Base-by-base conservation (phyloP, 1,140 invertebrate species). In the Eupristina koningsbergeri region DNA sequence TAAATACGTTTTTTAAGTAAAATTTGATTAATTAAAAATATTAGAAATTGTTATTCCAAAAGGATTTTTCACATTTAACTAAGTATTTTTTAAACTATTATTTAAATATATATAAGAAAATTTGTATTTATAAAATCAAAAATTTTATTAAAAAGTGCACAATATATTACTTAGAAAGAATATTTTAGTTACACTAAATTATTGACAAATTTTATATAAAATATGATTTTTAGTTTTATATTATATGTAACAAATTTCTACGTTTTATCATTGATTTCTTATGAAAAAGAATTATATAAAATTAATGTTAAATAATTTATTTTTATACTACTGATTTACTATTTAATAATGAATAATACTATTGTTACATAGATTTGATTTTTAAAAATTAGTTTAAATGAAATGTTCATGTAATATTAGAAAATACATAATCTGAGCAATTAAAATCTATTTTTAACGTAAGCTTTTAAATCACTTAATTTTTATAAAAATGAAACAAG, bases 351-450 rank as follows among this genome's bases (percentile, higher is more conserved):
- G 26, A 22, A 15, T 17, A 31, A 29, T 26, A 47, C 26, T 69
- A 26, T 22, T 50, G 26, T 45, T 78, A 29, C 39, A 78, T n/a
- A 26, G n/a, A 39, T 71, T 79, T 11, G 29, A 47, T 61, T 47
- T 22, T n/a, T 69, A 2, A 13, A 36, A 67, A 78, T 83, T 77
- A 84, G 29, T 83, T 69, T 76, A 7, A n/a, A 36, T 29, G 22
- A 19, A 58, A 69, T 45, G 7, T 26, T 64, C 63, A 19, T 79
- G n/a, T 50, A 50, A 74, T 11, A 74, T 74, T 74, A 50, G 19
- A 13, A 74, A 6, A 26, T 58, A 26, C 53, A 5, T 58, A 5
- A 58, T 58, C 5, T 26, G 2, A 26, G 53, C 53, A 58, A 58
- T 5, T 22, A 11, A 31, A 74, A 50, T 31, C n/a, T 45, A 73